Percentiles rank a stretch among this genome's conserved stretches.
These are phyloP conservation scores for Lepidocyrtoides sp. DNA, from an alignment of 2,888 invertebrate genomes.

Conservation along the genomic window DNA sequence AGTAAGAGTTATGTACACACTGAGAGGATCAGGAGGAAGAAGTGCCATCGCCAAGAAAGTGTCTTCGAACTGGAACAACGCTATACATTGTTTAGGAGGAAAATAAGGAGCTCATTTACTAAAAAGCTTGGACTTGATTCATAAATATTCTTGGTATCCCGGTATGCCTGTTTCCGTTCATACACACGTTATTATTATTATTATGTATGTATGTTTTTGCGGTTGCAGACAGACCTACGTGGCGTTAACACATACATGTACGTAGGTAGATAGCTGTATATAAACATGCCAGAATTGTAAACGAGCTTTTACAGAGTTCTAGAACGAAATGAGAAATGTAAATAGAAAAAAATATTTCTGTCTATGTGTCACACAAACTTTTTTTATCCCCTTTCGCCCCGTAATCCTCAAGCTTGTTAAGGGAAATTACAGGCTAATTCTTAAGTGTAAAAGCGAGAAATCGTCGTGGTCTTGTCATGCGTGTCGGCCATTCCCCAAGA, in stretches of 20 bases:
- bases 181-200: background rate
- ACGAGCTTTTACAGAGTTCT: background rate
- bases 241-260: background rate
- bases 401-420: conserved; percentile 3
- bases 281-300: background rate
- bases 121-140: conserved; percentile 70
- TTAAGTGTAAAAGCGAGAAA: conserved; percentile 32
- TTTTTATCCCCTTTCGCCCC: background rate
- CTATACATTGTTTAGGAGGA: conserved; percentile 70
- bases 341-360: background rate
- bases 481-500: conserved; percentile 61
- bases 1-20: conserved; percentile 32
- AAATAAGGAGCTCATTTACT: conserved; percentile 76
- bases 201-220: background rate
- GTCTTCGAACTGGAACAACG: conserved; percentile 56
- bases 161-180: background rate
- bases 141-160: background rate
- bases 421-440: conserved; percentile 69
- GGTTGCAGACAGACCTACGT: no score
- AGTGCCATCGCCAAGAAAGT: conserved; percentile 26
- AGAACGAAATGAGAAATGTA: background rate
- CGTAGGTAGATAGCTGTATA: background rate
- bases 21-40: conserved; percentile 14
- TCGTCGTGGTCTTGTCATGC: conserved; percentile 57
- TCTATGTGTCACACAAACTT: background rate